Conservation (phyloP, 2,113 vertebrate genomes). For the Pituophis catenifer region DNA sequence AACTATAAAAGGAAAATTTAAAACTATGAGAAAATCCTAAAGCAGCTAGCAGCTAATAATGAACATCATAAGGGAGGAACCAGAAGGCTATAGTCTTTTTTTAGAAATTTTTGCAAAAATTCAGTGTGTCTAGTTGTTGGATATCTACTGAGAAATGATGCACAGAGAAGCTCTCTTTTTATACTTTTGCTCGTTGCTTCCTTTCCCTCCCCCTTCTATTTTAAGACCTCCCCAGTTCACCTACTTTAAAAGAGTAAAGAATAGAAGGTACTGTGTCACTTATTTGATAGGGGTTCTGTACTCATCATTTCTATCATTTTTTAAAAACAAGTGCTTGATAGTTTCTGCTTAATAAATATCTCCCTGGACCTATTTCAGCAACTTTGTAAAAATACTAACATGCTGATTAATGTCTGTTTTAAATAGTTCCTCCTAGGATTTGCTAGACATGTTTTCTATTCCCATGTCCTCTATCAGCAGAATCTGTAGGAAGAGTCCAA, state of each 20-base stretch:
- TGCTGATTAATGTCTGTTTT: conserved; percentile 68
- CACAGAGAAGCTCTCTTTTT: conserved; percentile 28
- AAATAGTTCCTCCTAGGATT: conserved; percentile 64
- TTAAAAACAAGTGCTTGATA: conserved; percentile 1
- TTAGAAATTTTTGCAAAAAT: conserved; percentile 2
- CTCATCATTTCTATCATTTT: conserved; percentile 32
- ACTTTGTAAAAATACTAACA: conserved; percentile 65
- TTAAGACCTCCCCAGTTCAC: not conserved
- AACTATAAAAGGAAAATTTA: not conserved
- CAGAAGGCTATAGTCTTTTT: not conserved
- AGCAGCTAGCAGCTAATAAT: not conserved
- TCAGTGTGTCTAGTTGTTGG: not conserved
- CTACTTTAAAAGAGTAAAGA: not conserved
- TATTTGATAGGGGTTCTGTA: conserved; percentile 16
- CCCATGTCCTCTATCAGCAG: conserved; percentile 49
- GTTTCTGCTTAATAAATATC: conserved; percentile 22
- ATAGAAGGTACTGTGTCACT: not conserved
- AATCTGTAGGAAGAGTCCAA: no score
- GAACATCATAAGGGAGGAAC: not conserved
- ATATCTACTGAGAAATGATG: conserved; percentile 7
- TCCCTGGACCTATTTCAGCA: conserved; percentile 63
- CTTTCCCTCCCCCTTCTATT: not conserved
- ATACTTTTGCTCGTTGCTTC: conserved; percentile 40
- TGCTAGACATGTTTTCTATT: conserved; percentile 53
- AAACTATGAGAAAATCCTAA: not conserved